Base-by-base conservation (phyloP, 2,888 invertebrate species). In the Aspidiotus destructor region DNA sequence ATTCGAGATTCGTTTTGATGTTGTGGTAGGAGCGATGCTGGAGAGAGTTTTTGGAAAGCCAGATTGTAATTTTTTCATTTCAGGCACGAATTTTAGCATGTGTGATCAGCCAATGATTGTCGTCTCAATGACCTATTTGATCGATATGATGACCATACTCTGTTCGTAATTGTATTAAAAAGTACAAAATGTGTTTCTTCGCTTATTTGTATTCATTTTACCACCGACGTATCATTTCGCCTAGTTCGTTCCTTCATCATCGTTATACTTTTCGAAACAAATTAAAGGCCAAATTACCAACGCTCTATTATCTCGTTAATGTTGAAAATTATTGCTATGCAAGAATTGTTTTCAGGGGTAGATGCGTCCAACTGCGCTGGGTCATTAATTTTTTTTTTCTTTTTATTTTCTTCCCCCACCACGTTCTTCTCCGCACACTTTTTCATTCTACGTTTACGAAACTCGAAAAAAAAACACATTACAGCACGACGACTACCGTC, bases 361-460 rank as follows among this genome's bases (percentile, higher is more conserved):
- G n/a, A 11, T 48, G 48, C 67, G 67, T 67, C 67, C 67, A 58
- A 67, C 16, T 58, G 58, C 58, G 58, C 17, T 57, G 67, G 67
- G 28, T 67, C 67, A 67, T 67, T 67, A 67, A 67, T 58, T 67
- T 60, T 67, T 67, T 67, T 55, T 55, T 57, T 65, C 48, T 54
- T 13, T 65, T 15, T 55, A 41, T 41, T 40, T 41, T 41, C 41
- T 61, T 7, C 8, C 11, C n/a, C 10, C 15, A 17, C 58, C 48
- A 40, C 60, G 17, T 52, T 55, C 48, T 42, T n/a, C 42, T n/a
- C 60, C n/a, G 60, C 60, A 7, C 10, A 41, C n/a, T 10, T 8
- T 10, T 40, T 40, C 41, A n/a, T 40, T 17, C 17, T 40, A 40
- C 28, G 60, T 60, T 40, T 17, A 64, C 41, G 42, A 15, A 54